Conservation (phyloP, 2,113 vertebrate species). For the Aegithalos caudatus region DNA sequence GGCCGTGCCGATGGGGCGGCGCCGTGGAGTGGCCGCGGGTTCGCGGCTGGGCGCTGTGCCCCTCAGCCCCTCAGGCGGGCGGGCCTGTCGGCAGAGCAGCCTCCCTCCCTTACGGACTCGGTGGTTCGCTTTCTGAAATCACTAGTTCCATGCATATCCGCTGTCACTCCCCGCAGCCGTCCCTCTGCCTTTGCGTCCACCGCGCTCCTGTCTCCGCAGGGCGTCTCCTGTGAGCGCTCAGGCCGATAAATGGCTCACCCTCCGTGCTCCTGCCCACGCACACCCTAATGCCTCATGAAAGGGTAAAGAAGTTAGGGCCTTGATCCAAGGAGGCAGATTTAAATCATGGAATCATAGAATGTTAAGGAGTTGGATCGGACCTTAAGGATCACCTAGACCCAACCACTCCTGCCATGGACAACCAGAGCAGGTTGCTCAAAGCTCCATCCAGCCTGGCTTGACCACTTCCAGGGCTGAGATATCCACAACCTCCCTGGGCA, state of each 20-base stretch:
- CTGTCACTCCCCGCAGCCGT: accelerated
- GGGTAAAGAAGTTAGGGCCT: not conserved
- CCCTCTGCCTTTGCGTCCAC: not conserved
- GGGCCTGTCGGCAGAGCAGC: accelerated
- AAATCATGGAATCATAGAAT: too few species aligned
- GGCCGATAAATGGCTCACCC: not conserved
- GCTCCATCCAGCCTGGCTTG: not conserved
- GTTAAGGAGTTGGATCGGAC: not conserved
- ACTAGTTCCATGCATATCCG: accelerated
- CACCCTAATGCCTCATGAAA: too few species aligned
- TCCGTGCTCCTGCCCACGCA: accelerated
- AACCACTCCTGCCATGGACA: not conserved
- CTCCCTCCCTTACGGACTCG: accelerated
- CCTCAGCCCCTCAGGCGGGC: not conserved
- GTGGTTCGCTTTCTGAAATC: not conserved
- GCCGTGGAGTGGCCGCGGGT: accelerated
- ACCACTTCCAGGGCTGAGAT: not conserved
- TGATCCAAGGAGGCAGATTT: too few species aligned
- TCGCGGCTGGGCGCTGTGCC: too few species aligned
- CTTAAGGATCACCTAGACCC: not conserved
- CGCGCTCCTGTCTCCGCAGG: accelerated
- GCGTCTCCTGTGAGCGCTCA: too few species aligned
- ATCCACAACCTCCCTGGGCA: not conserved
- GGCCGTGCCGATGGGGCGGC: accelerated
- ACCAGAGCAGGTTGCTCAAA: too few species aligned